Percentiles rank a stretch among this genome's conserved stretches.
Evolutionary conservation across 2,888 invertebrate species (phyloP).

Genomic region (Sesia bembeciformis): DNA sequence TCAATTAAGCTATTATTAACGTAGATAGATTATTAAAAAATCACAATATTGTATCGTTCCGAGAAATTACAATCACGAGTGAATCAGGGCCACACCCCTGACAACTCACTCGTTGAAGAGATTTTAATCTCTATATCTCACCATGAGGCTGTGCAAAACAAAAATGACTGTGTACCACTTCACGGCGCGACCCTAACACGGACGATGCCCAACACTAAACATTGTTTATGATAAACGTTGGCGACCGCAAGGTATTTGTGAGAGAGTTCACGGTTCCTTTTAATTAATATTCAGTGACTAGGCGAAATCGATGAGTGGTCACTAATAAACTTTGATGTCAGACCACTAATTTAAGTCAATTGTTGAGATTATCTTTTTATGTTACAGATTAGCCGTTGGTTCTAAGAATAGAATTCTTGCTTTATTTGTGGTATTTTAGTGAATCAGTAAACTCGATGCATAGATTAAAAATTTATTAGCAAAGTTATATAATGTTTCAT

Average conservation of each 20-base stretch:
- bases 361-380: slow-evolving; percentile 17
- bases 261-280: slow-evolving; percentile 27
- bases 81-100: slow-evolving; percentile 59
- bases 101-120: slow-evolving; percentile 44
- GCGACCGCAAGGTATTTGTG: slow-evolving; percentile 25
- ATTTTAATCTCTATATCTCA: slow-evolving; percentile 54
- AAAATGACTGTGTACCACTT: slow-evolving; percentile 27
- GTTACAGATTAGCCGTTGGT: background rate
- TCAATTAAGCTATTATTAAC: slow-evolving; percentile 62
- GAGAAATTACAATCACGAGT: slow-evolving; percentile 41
- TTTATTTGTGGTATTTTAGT: no score
- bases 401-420: background rate
- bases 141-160: slow-evolving; percentile 45
- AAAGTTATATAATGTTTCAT: no score
- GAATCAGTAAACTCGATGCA: no score
- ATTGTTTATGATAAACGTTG: slow-evolving; percentile 47
- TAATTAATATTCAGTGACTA: slow-evolving; percentile 68
- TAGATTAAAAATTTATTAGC: no score
- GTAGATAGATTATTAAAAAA: slow-evolving; percentile 45
- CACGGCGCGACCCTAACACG: background rate
- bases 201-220: slow-evolving; percentile 29
- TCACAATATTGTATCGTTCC: slow-evolving; percentile 46
- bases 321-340: slow-evolving; percentile 18
- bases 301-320: slow-evolving; percentile 32
- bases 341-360: slow-evolving; percentile 41